Conservation (phyloP, 2,888 invertebrate genomes). For the Ornithoptera priamus region DNA sequence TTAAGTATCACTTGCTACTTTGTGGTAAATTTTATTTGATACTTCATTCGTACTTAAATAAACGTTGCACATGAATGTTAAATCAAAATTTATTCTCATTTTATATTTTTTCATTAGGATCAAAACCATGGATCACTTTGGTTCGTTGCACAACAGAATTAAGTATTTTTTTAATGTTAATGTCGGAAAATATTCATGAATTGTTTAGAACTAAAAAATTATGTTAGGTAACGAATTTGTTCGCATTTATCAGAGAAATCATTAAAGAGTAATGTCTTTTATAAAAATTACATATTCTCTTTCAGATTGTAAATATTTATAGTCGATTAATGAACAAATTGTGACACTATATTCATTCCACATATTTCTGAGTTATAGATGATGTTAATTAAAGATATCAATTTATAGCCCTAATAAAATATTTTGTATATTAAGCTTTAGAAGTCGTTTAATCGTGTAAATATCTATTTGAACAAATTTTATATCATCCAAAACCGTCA, state of each 20-base stretch:
- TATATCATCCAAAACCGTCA: constrained; percentile 9
- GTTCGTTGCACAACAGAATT: no score
- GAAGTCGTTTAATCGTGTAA: neutral
- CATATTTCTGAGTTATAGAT: neutral
- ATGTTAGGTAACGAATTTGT: no score
- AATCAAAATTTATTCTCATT: no score
- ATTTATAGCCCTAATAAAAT: neutral
- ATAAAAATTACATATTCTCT: constrained; percentile 37
- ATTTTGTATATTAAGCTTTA: neutral
- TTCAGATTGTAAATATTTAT: no score
- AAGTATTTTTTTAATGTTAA: no score
- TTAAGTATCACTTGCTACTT: constrained; percentile 5
- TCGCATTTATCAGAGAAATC: no score
- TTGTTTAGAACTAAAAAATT: no score
- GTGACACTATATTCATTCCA: neutral
- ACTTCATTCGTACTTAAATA: constrained; percentile 48
- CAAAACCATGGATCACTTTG: no score
- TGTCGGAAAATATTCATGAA: no score
- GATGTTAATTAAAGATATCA: neutral
- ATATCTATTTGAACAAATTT: neutral
- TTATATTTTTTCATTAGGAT: no score
- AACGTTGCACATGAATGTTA: constrained; percentile 37
- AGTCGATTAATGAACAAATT: no score
- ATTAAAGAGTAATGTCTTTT: no score
- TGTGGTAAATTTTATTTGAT: constrained; percentile 17